Evolutionary conservation across 2,797 vertebrate genomes (phyloP).

Genomic region (Crocodylus rhombifer): DNA sequence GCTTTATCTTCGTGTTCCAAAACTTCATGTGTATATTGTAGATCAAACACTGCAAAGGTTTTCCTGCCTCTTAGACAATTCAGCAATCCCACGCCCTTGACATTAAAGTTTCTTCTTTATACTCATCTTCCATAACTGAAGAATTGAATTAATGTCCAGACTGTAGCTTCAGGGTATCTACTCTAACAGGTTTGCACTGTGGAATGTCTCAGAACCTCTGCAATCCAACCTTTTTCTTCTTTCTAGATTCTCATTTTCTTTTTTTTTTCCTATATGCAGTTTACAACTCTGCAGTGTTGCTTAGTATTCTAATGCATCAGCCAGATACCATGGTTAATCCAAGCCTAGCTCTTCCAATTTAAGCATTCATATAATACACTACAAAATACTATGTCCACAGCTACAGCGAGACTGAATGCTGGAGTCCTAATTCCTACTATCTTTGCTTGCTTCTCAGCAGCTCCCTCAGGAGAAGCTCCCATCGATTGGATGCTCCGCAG

Average conservation of each 20-base stretch:
- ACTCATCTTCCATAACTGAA: slow-evolving; percentile 62
- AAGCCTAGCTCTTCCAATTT: slow-evolving; percentile 76
- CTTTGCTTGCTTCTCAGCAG: slow-evolving; percentile 83
- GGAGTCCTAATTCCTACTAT: slow-evolving; percentile 83
- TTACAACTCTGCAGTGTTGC: slow-evolving; percentile 82
- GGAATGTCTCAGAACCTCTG: slow-evolving; percentile 75
- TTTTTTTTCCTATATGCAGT: slow-evolving; percentile 72
- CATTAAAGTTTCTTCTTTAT: slow-evolving; percentile 83
- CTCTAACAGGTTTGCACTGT: slow-evolving; percentile 78
- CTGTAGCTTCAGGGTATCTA: slow-evolving; percentile 58
- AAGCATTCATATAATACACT: slow-evolving; percentile 71
- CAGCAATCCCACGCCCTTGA: slow-evolving; percentile 71
- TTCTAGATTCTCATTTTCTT: neutral
- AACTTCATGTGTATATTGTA: slow-evolving; percentile 72
- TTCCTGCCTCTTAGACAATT: slow-evolving; percentile 72
- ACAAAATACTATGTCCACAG: slow-evolving; percentile 73
- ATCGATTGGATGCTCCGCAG: slow-evolving; percentile 91
- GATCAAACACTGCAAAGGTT: slow-evolving; percentile 62
- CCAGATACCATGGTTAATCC: slow-evolving; percentile 69
- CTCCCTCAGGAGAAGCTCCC: slow-evolving; percentile 87
- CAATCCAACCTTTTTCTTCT: slow-evolving; percentile 66
- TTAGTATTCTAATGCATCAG: slow-evolving; percentile 79
- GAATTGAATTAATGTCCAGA: slow-evolving; percentile 59
- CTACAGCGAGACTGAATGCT: slow-evolving; percentile 76
- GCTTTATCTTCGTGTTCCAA: slow-evolving; percentile 61